Evolutionary conservation across 2,113 vertebrate genomes (phyloP), one percentile per base, ranked within the genome.

Genomic region (Austrofundulus limnaeus): DNA sequence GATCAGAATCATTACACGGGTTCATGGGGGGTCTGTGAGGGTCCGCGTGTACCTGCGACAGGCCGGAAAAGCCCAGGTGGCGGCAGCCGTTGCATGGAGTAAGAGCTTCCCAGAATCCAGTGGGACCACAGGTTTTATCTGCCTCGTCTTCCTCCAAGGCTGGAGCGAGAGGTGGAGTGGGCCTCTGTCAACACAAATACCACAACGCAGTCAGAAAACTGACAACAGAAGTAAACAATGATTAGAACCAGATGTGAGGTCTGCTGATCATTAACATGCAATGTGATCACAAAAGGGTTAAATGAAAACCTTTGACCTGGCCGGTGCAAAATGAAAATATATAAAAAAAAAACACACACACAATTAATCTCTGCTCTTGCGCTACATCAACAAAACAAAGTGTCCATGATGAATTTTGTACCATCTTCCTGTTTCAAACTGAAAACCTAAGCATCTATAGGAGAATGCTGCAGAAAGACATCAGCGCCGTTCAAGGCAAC

Each of bases 81-180:
- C 90, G 93, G 87, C 96, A 98, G 80, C 96, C 95, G 23, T 98
- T 98, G 87, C 96, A 98, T 45, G 96, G 96, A 31, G 95, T 98
- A 58, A 98, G 31, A 8, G 94, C 94, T 81, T 97, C 96, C 96
- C 96, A 98, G 79, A 98, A 92, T 83, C 95, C 95, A 13, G 93
- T 91, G 19, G 95, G 96, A 19, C 96, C 95, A 54, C 96, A 98
- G 9, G 87, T 93, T 79, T 93, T 96, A 71, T 94, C 94, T 46
- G 80, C 88, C 73, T 91, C 91, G 0, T 96, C 95, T 2, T 97
- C 95, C 23, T 97, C 95, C 75, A 67, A 56, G 4, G 93, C 89
- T 2, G 92, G 70, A 75, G 91, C 88, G 37, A 93, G 84, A 17
- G 90, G 92, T 49, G 94, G 94, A 60, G 93, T 89, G 17, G 91